Percentiles rank a stretch among this genome's conserved stretches.
Evolutionary conservation across 1,140 invertebrate genomes (phyloP).

Genomic region (Notospermus geniculatus): DNA sequence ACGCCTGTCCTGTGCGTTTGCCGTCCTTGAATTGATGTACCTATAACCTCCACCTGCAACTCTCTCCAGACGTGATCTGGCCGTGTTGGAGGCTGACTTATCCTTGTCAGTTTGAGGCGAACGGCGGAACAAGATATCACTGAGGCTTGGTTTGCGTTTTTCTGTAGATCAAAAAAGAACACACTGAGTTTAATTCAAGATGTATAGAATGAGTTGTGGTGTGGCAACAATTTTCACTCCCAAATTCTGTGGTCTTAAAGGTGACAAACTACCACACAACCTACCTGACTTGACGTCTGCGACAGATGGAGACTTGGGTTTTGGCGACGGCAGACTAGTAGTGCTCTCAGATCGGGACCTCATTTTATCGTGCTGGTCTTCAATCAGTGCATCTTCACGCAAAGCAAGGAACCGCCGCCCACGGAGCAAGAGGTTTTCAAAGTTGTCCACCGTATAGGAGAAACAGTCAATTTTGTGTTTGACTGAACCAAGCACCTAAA

Average conservation of each 20-base stretch:
- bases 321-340: not conserved
- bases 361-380: not conserved
- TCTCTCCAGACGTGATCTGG: conserved; percentile 19
- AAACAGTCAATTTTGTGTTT: conserved; percentile 82
- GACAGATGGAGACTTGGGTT: not conserved
- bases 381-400: conserved; percentile 25
- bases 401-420: conserved; percentile 71
- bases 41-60: conserved; percentile 31
- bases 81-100: conserved; percentile 7
- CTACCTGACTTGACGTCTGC: not conserved
- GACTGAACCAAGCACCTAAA: conserved; percentile 75
- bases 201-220: too few species aligned
- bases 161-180: conserved; percentile 31
- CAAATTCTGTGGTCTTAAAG: too few species aligned
- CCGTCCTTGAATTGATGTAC: conserved; percentile 32
- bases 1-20: not conserved
- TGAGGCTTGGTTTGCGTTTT: conserved; percentile 43
- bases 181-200: too few species aligned
- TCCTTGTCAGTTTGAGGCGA: conserved; percentile 24
- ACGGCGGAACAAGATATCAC: conserved; percentile 48
- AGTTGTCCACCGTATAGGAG: conserved; percentile 69
- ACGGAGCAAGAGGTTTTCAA: conserved; percentile 60
- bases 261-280: too few species aligned
- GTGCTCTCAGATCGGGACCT: conserved; percentile 2
- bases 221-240: too few species aligned